Evolutionary conservation across 64 coral and sea anemone genomes (phyloP).

Genomic region (Pocillopora damicornis): DNA sequence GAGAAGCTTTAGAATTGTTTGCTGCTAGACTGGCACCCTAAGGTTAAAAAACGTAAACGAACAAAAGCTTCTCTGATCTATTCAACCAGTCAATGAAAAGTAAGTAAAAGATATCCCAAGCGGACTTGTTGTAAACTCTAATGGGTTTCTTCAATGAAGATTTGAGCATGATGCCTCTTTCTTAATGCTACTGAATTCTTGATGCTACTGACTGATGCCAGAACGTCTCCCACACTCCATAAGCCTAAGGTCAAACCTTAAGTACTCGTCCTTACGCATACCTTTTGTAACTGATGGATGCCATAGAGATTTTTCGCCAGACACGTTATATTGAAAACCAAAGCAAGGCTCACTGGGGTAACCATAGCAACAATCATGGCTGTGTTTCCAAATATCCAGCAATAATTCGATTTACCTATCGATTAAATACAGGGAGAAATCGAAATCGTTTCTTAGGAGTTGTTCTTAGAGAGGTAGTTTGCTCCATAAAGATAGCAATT

Average conservation of each 20-base stretch:
- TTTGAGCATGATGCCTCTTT: too few relatives aligned
- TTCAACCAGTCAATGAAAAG: too few relatives aligned
- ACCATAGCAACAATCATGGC: conserved; percentile 15
- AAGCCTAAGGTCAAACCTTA: too few relatives aligned
- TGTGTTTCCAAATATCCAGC: conserved; percentile 11
- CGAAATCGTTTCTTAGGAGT: too few relatives aligned
- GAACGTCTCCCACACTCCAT: too few relatives aligned
- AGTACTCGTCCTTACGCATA: background rate
- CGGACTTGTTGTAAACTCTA: too few relatives aligned
- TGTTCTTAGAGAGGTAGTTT: too few relatives aligned
- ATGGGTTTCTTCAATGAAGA: too few relatives aligned
- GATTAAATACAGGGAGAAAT: background rate
- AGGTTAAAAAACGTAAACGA: background rate
- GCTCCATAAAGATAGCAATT: too few relatives aligned
- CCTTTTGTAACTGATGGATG: conserved; percentile 4
- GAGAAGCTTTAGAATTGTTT: background rate
- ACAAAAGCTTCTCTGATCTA: background rate
- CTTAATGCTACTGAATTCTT: too few relatives aligned
- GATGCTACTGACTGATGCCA: too few relatives aligned
- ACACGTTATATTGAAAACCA: conserved; percentile 1
- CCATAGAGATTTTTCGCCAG: background rate
- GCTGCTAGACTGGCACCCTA: background rate
- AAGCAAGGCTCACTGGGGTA: conserved; percentile 25
- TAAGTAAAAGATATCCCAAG: too few relatives aligned
- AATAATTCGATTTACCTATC: background rate